Evolutionary conservation across 1,140 invertebrate species (phyloP), one percentile per base, ranked within the genome.

Genomic region (Cepaea nemoralis): DNA sequence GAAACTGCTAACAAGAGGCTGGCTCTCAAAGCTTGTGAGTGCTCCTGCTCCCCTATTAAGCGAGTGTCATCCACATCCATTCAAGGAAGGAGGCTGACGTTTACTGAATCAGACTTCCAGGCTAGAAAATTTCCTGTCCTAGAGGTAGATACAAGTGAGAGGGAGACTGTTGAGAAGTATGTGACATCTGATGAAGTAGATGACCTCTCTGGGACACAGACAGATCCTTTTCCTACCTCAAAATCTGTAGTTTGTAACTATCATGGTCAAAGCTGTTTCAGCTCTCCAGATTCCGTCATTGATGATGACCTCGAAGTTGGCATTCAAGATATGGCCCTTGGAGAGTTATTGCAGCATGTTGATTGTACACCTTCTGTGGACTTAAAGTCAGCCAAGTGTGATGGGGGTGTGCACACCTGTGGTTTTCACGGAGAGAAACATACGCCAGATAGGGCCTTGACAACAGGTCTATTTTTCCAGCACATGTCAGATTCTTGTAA

Each of bases 241-340:
- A 22, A 22, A 24, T 55, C 50, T n/a, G n/a, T n/a, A 55, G 3
- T 55, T 14, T n/a, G n/a, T 55, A 63, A 31, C 12, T 63, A 31
- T 31, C 1, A 70, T 2, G 12, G 69, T 70, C 40, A 19, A n/a
- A 70, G 69, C 24, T 5, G 40, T 39, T 70, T 37, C 40, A 10
- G 71, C 14, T 74, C 71, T 12, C 42, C 42, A 31, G 12, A n/a
- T 42, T 74, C 70, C 24, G 5, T 37, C 16, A 19, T 14, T n/a
- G 24, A 5, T 12, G 42, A 42, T 74, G 71, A 74, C 22, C n/a
- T 74, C 27, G 40, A 74, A 48, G 31, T 74, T 6, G 50, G 71
- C 22, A n/a, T 74, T 45, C 71, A 74, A 74, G 71, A 74, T 50
- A 74, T 74, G 71, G 31, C 71, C 16, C 71, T 74, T n/a, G 71